phyloP scores from a whole-genome alignment of 2,888 invertebrate species.

The Itoplectis maculator region DNA sequence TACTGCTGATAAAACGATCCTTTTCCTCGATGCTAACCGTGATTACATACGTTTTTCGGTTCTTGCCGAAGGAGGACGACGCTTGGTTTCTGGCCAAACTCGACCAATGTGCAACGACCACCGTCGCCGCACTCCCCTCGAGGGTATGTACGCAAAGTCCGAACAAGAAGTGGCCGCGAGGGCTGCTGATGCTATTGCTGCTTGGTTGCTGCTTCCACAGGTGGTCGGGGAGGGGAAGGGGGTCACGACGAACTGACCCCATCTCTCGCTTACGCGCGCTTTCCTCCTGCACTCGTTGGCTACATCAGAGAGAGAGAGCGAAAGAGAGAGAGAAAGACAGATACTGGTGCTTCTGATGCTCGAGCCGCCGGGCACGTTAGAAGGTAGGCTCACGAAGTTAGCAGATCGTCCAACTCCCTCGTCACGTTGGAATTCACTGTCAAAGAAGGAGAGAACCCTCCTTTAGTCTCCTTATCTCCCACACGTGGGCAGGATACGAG shows the following conservation, averaged over 20 bases:
- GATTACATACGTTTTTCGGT: constrained; percentile 12
- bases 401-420: constrained; percentile 2
- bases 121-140: constrained; percentile 33
- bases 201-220: constrained; percentile 76
- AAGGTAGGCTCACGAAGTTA: constrained; percentile 7
- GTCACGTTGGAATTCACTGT: constrained; percentile 1
- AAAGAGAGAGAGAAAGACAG: background rate
- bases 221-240: constrained; percentile 67
- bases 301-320: constrained; percentile 41
- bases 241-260: constrained; percentile 71
- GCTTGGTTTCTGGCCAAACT: constrained; percentile 41
- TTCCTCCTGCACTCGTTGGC: constrained; percentile 44
- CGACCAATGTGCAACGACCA: constrained; percentile 19
- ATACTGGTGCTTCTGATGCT: constrained; percentile 42
- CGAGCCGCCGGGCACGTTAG: constrained; percentile 43
- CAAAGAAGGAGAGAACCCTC: background rate
- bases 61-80: background rate
- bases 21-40: background rate
- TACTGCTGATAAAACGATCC: background rate
- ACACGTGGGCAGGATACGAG: background rate
- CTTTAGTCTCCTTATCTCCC: constrained; percentile 7
- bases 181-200: constrained; percentile 35
- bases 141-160: constrained; percentile 67
- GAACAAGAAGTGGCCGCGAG: constrained; percentile 59
- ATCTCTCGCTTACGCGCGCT: constrained; percentile 69